Conservation (phyloP, 2,888 invertebrate genomes). For the Mycalesis mineus region DNA sequence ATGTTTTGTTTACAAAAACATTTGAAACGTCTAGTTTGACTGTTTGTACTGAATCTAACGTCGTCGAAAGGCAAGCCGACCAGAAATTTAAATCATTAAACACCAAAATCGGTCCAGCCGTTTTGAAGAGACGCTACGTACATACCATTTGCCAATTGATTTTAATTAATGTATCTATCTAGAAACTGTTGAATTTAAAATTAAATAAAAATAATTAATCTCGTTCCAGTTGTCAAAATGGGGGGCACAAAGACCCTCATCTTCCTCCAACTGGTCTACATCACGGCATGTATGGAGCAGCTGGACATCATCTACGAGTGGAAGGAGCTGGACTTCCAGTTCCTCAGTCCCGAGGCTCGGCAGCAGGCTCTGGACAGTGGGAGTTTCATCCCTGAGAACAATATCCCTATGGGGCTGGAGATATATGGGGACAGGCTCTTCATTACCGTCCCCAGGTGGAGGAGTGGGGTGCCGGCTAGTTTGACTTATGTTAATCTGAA, state of each 20-base stretch:
- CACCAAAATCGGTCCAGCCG: no score
- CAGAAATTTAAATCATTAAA: no score
- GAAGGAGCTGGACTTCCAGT: slow-evolving; percentile 85
- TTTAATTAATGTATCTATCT: no score
- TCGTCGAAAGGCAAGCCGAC: no score
- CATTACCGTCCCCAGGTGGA: slow-evolving; percentile 87
- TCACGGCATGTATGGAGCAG: slow-evolving; percentile 79
- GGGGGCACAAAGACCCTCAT: slow-evolving; percentile 52
- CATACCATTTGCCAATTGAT: no score
- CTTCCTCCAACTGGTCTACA: slow-evolving; percentile 57
- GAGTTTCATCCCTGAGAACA: slow-evolving; percentile 83
- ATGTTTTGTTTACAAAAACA: no score
- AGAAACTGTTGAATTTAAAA: no score
- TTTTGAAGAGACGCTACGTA: no score
- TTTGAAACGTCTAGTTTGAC: no score
- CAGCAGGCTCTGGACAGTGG: slow-evolving; percentile 78
- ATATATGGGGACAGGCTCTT: slow-evolving; percentile 83
- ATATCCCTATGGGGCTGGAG: slow-evolving; percentile 86
- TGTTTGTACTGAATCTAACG: no score
- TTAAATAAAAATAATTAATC: neutral
- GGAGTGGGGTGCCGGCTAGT: slow-evolving; percentile 84
- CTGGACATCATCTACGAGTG: slow-evolving; percentile 84
- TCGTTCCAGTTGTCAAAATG: slow-evolving; percentile 51
- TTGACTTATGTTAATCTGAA: slow-evolving; percentile 84
- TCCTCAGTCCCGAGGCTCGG: slow-evolving; percentile 74